Evolutionary conservation across 2,888 invertebrate species (phyloP).

Genomic region (Psylliodes chrysocephalus): DNA sequence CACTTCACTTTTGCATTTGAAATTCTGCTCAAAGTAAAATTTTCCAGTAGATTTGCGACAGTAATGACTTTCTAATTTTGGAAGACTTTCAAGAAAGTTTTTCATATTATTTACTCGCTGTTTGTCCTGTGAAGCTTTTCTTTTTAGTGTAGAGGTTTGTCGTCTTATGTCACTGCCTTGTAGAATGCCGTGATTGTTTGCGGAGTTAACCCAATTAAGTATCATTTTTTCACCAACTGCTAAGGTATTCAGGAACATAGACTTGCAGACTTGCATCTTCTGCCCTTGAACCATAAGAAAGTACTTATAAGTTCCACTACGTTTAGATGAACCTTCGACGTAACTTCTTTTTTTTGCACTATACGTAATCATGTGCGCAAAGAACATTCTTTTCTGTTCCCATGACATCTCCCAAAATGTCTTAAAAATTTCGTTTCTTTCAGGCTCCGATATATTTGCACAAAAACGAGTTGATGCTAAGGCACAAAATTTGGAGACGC

Average conservation of each 20-base stretch:
- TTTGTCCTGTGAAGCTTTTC: slow-evolving; percentile 13
- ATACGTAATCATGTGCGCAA: neutral
- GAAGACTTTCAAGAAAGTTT: slow-evolving; percentile 10
- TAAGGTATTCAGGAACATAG: slow-evolving; percentile 18
- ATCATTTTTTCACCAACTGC: slow-evolving; percentile 22
- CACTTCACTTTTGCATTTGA: slow-evolving; percentile 28
- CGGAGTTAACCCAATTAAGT: slow-evolving; percentile 23
- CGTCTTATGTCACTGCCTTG: neutral
- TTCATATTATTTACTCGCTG: slow-evolving; percentile 14
- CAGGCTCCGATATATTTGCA: neutral
- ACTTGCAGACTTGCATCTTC: slow-evolving; percentile 26
- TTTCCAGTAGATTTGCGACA: slow-evolving; percentile 20
- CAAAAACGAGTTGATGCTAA: too few species aligned
- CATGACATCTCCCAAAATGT: neutral
- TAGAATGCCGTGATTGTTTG: too few species aligned
- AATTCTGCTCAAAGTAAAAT: slow-evolving; percentile 30
- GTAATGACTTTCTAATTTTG: slow-evolving; percentile 34
- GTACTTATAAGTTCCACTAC: neutral
- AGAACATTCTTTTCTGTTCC: too few species aligned
- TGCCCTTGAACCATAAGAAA: neutral
- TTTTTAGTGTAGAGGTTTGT: slow-evolving; percentile 9
- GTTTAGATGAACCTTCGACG: neutral
- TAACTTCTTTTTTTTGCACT: neutral
- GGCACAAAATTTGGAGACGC: too few species aligned
- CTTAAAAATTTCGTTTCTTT: neutral